phyloP scores from a whole-genome alignment of 2,797 vertebrate genomes.

The Pterois miles region DNA sequence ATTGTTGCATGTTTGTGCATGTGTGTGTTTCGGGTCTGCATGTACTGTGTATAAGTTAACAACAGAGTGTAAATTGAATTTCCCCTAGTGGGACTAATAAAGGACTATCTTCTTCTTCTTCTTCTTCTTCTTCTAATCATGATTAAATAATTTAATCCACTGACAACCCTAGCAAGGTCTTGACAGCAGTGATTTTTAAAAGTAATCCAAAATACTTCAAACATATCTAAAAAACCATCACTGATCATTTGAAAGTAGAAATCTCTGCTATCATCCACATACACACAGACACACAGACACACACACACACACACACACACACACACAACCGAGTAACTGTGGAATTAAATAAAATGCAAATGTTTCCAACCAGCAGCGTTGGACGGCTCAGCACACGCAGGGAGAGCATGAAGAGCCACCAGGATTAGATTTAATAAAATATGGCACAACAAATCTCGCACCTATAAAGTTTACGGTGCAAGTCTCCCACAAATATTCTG shows the following conservation, averaged over 20 bases:
- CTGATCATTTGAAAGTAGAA: conserved; percentile 5
- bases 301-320: background rate
- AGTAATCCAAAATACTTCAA: conserved; percentile 1
- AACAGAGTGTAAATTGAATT: too few relatives aligned
- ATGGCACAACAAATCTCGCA: conserved; percentile 77
- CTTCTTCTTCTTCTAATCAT: too few relatives aligned
- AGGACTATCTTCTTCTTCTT: too few relatives aligned
- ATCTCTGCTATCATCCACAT: background rate
- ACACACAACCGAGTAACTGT: conserved; percentile 20
- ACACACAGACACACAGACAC: background rate
- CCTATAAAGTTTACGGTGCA: conserved; percentile 79
- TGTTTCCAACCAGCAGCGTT: conserved; percentile 44
- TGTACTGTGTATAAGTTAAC: too few relatives aligned
- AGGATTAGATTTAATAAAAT: conserved; percentile 81
- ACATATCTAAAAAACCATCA: background rate
- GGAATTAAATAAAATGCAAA: conserved; percentile 57
- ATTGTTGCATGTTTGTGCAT: too few relatives aligned
- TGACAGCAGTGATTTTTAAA: background rate
- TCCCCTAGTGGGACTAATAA: too few relatives aligned
- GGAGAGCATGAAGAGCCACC: conserved; percentile 34
- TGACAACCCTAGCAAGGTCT: background rate
- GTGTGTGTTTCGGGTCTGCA: too few relatives aligned
- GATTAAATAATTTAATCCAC: too few relatives aligned
- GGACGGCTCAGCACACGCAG: conserved; percentile 51
- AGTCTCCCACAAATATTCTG: conserved; percentile 77